phyloP scores from a whole-genome alignment of 2,797 vertebrate genomes.

The Eospalax fontanierii region DNA sequence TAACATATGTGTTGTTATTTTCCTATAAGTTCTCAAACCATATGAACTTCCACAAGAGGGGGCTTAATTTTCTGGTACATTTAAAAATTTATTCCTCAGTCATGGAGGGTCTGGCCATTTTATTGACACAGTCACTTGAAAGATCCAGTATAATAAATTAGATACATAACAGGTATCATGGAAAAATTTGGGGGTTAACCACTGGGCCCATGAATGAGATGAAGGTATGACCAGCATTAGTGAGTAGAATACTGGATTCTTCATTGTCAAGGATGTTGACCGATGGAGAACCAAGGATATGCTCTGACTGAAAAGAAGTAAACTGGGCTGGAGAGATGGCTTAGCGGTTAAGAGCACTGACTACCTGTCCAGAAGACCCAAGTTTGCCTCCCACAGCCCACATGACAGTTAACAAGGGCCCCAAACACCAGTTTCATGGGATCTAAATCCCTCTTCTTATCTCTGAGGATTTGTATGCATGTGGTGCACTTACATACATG shows the following conservation, averaged over 20 bases:
- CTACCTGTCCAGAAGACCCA: too few species aligned
- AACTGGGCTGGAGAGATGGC: too few species aligned
- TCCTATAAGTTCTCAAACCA: constrained; percentile 36
- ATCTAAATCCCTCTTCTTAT: too few species aligned
- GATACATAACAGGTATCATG: neutral
- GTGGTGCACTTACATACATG: too few species aligned
- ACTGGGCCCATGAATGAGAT: neutral
- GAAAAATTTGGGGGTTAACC: neutral
- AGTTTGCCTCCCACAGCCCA: too few species aligned
- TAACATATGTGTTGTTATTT: constrained; percentile 18
- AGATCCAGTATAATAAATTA: neutral
- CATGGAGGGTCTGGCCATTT: neutral
- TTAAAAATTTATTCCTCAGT: constrained; percentile 42
- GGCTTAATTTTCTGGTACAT: constrained; percentile 2
- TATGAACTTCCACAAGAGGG: neutral
- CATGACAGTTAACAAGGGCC: too few species aligned
- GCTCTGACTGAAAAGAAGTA: neutral
- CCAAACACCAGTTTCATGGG: too few species aligned
- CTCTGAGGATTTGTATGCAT: too few species aligned
- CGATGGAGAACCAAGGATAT: neutral
- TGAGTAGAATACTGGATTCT: neutral
- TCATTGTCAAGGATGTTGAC: neutral
- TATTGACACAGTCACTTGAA: neutral
- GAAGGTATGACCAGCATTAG: neutral
- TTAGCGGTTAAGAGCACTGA: too few species aligned